phyloP scores from a whole-genome alignment of 2,797 vertebrate species.

The Myiothlypis coronata region DNA sequence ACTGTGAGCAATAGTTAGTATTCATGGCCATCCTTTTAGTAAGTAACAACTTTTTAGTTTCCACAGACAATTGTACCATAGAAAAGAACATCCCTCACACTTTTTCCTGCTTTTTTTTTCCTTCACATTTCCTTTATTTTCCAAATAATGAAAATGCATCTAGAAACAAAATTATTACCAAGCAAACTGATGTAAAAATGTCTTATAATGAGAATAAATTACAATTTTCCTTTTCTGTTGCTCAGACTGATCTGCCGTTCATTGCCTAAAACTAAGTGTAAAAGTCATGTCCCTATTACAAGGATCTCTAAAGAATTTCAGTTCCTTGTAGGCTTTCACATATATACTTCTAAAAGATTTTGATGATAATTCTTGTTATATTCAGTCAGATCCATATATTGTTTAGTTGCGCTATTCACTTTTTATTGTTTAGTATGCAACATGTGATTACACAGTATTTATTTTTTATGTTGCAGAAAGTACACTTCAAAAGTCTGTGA shows the following conservation, averaged over 20 bases:
- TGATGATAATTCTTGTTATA: not conserved
- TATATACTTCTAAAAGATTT: not conserved
- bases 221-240: not conserved
- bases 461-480: not conserved
- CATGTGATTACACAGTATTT: not conserved
- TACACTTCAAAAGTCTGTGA: not conserved
- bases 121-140: not conserved
- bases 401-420: not conserved
- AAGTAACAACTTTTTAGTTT: conserved; percentile 31
- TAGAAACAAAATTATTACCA: not conserved
- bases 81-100: not conserved
- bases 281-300: not conserved
- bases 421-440: not conserved
- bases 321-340: not conserved
- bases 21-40: conserved; percentile 35
- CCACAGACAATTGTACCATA: not conserved
- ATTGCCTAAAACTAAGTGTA: not conserved
- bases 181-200: not conserved
- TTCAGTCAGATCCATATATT: not conserved
- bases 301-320: not conserved
- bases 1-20: conserved; percentile 1
- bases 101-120: not conserved
- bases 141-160: not conserved
- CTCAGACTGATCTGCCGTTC: not conserved
- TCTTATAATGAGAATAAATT: not conserved